These are phyloP conservation scores for Prunella fulvescens DNA, from an alignment of 2,113 vertebrate genomes.

Conservation along the genomic window DNA sequence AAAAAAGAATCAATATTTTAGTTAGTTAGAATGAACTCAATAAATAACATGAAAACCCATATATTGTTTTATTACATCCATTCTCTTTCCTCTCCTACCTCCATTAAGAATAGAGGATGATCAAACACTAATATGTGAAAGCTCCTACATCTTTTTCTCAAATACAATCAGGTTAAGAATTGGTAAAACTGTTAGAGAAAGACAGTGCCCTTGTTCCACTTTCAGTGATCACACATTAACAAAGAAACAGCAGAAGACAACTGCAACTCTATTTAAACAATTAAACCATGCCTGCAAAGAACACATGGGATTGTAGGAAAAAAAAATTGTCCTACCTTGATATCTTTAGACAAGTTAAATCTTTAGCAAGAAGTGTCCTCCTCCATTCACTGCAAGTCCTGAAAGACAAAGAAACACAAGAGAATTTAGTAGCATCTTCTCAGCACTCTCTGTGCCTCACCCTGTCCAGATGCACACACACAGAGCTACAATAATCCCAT, in stretches of 20 bases:
- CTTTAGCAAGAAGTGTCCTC: not conserved
- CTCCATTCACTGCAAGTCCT: constrained; percentile 61
- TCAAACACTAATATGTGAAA: not conserved
- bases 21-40: not conserved
- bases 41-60: not conserved
- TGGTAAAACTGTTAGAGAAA: not conserved
- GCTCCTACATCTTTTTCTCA: not conserved
- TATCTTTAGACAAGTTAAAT: not conserved
- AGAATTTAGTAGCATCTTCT: not conserved
- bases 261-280: not conserved
- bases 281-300: not conserved
- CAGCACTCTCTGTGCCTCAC: not conserved
- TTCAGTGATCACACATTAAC: not conserved
- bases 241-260: not conserved
- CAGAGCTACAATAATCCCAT: not conserved
- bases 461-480: accelerated
- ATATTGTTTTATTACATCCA: not conserved
- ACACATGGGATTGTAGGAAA: accelerated
- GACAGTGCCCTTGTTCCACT: not conserved
- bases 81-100: not conserved
- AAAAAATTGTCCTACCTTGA: constrained; percentile 9
- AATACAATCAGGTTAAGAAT: not conserved
- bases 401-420: not conserved
- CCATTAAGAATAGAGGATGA: not conserved
- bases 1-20: not conserved